Percentiles rank a stretch among this genome's conserved stretches.
Conservation (phyloP, 2,888 invertebrate genomes). For the Yponomeuta malinellus region DNA sequence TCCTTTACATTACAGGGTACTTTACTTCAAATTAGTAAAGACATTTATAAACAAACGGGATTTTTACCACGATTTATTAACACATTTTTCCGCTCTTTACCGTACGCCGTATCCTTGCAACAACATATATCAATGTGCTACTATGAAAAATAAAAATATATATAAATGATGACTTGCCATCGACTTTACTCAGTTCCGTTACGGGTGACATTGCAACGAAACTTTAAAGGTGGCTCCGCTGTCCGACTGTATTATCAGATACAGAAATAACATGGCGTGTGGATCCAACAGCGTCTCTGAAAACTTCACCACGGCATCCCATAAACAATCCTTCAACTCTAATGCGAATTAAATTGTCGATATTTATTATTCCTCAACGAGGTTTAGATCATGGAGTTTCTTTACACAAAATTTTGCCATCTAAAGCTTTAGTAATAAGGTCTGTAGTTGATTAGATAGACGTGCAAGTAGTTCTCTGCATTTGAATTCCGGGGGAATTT, state of each 20-base stretch:
- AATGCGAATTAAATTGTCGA: conserved; percentile 34
- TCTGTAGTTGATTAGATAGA: neutral
- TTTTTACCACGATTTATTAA: too few relatives aligned
- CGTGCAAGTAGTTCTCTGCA: neutral
- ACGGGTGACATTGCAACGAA: too few relatives aligned
- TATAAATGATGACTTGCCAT: too few relatives aligned
- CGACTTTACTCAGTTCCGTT: too few relatives aligned
- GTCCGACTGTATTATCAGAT: neutral
- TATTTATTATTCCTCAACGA: conserved; percentile 27
- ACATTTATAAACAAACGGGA: too few relatives aligned
- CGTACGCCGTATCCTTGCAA: too few relatives aligned
- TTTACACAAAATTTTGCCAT: neutral
- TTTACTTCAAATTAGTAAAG: too few relatives aligned
- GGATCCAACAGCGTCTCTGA: conserved; percentile 23
- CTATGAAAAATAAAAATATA: too few relatives aligned
- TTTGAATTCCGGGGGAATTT: neutral
- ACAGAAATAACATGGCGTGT: conserved; percentile 9
- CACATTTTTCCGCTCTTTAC: too few relatives aligned
- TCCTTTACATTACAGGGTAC: too few relatives aligned
- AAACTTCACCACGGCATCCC: conserved; percentile 34
- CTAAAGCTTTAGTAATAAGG: neutral
- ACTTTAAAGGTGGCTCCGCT: too few relatives aligned
- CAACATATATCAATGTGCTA: too few relatives aligned
- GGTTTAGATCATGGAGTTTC: neutral
- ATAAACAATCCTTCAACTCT: conserved; percentile 31